These are phyloP conservation scores for Hapalemur alaotrensis DNA, from an alignment of 2,797 vertebrate genomes.

Conservation along the genomic window DNA sequence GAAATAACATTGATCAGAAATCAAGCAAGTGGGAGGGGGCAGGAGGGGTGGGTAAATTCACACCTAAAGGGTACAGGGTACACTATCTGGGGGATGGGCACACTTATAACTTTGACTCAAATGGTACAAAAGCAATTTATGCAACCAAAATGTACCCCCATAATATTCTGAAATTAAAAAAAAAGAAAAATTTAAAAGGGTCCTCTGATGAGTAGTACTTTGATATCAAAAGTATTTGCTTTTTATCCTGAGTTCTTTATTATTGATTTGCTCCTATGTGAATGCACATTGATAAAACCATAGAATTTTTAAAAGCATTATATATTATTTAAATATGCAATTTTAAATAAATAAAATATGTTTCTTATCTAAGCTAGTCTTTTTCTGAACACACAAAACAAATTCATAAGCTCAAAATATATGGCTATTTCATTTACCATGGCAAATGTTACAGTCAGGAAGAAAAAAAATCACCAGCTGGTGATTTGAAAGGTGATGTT, in stretches of 20 bases:
- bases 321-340: neutral
- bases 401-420: neutral
- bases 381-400: neutral
- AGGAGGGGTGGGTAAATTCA: too few species aligned
- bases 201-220: neutral
- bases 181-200: neutral
- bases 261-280: neutral
- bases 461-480: neutral
- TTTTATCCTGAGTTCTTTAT: neutral
- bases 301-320: neutral
- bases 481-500: neutral
- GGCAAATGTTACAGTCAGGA: neutral
- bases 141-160: too few species aligned
- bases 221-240: neutral
- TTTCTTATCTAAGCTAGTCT: neutral
- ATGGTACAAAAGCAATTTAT: too few species aligned
- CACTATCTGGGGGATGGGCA: too few species aligned
- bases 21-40: too few species aligned
- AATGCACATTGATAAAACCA: neutral
- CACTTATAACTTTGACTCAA: too few species aligned
- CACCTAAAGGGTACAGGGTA: too few species aligned
- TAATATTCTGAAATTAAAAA: too few species aligned
- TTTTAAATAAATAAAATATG: neutral
- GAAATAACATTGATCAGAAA: too few species aligned
- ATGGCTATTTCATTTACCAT: neutral